These are phyloP conservation scores for Xanthostigma xanthostigma DNA, from an alignment of 2,888 invertebrate genomes.

Conservation along the genomic window DNA sequence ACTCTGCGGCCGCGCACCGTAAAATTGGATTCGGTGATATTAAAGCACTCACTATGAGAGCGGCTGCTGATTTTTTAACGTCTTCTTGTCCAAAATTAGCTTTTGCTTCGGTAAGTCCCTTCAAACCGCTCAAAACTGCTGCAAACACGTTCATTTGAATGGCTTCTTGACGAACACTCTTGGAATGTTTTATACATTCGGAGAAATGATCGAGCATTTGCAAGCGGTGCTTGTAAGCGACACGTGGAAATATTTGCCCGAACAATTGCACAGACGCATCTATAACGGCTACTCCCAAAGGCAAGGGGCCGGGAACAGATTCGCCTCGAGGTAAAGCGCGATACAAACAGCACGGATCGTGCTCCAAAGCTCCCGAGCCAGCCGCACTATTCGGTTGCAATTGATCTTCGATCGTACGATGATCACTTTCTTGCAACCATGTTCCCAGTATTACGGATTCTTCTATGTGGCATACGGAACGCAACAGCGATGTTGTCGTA, in stretches of 20 bases:
- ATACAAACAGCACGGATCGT: slow-evolving; percentile 88
- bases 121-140: slow-evolving; percentile 76
- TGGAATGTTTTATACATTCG: slow-evolving; percentile 87
- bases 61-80: slow-evolving; percentile 69
- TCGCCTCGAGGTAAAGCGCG: slow-evolving; percentile 44
- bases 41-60: slow-evolving; percentile 64
- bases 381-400: slow-evolving; percentile 88
- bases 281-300: slow-evolving; percentile 90
- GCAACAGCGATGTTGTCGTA: slow-evolving; percentile 71
- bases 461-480: slow-evolving; percentile 73
- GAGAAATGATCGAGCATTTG: slow-evolving; percentile 96
- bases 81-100: slow-evolving; percentile 76
- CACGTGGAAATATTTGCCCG: slow-evolving; percentile 86
- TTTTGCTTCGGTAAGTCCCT: slow-evolving; percentile 78
- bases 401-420: slow-evolving; percentile 95
- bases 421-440: slow-evolving; percentile 93
- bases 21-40: slow-evolving; percentile 63
- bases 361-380: slow-evolving; percentile 91
- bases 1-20: slow-evolving; percentile 89
- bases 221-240: slow-evolving; percentile 88
- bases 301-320: slow-evolving; percentile 61
- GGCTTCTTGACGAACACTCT: slow-evolving; percentile 85
- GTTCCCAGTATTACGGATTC: slow-evolving; percentile 86
- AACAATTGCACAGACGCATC: slow-evolving; percentile 87
- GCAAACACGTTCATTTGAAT: slow-evolving; percentile 94